Evolutionary conservation across 92 coral and sea anemone species (phyloP).

Genomic region (Umimayanthus chanpuru): DNA sequence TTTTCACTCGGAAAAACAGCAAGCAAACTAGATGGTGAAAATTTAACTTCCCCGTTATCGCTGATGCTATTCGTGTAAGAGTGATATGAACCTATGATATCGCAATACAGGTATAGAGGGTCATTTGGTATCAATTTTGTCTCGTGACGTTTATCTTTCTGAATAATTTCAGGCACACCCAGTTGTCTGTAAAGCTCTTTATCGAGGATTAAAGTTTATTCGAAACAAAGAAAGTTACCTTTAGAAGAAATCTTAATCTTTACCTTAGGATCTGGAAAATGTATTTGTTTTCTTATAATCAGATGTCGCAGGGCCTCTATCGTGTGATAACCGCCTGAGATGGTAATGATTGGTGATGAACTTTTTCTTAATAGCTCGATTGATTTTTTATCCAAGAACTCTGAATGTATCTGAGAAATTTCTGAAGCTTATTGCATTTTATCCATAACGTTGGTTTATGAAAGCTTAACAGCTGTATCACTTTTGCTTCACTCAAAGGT

Average conservation of each 20-base stretch:
- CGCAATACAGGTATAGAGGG: not conserved
- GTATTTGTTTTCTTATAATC: not conserved
- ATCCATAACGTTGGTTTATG: not conserved
- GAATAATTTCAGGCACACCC: not conserved
- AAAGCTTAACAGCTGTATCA: not conserved
- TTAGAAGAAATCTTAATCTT: not conserved
- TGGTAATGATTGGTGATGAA: not conserved
- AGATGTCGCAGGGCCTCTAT: not conserved
- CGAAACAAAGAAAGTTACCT: not conserved
- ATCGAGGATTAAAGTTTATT: too few species aligned
- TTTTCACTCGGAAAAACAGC: not conserved
- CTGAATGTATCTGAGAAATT: not conserved
- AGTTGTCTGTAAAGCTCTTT: not conserved
- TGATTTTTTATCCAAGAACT: not conserved
- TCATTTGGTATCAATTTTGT: not conserved
- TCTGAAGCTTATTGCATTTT: not conserved
- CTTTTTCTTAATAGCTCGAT: not conserved
- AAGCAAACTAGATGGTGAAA: not conserved
- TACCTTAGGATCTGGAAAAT: not conserved
- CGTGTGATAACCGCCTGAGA: not conserved
- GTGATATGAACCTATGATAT: not conserved
- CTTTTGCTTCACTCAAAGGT: not conserved
- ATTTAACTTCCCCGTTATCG: not conserved
- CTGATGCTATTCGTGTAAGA: not conserved
- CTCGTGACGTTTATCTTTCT: not conserved